Base-by-base conservation (phyloP, 92 coral and sea anemone species). In the Bergia sp. region DNA sequence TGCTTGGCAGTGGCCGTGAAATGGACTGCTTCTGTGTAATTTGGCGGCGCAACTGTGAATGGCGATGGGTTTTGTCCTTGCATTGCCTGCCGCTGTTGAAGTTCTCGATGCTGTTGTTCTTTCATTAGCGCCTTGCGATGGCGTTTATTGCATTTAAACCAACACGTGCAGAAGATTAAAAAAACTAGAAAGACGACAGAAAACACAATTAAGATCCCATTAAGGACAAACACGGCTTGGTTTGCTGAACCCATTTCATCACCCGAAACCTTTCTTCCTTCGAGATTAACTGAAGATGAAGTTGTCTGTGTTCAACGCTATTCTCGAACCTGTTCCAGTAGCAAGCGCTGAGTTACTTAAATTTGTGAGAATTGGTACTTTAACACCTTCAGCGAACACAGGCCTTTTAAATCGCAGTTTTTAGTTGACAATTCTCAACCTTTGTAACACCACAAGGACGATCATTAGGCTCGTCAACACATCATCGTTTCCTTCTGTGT, bases 121-220 rank as follows among this genome's bases (percentile, higher is more conserved):
- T 47, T 84, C 61, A 84, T 71, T 3, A 83, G 57, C 13, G 77
- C 77, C 13, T 44, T 83, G 55, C 87, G 77, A 71, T 84, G 79
- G 23, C 87, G 87, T 65, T 84, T 84, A 73, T 84, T 84, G 37
- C 87, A 84, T 72, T 71, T 84, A 45, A 84, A 84, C 87, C 87
- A 84, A 84, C 87, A 84, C 77, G 79, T 69, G 42, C 87, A 84
- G 42, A 37, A 84, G 79, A 84, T 84, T 73, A 84, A 37, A 23
- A 84, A 84, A 45, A 53, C 37, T n/a, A 84, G 65, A 38, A 84
- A 84, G 66, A 84, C 8, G 65, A 72, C 77, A 47, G 79, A 84
- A 49, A 84, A 84, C 15, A 73, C 47, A 47, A 84, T 84, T 73
- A 84, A 37, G 37, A 84, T 84, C 3, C 79, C 87, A 73, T 84